A percentile compares a stretch with the other conserved stretches of the same genome.
Conservation (phyloP, 2,113 vertebrate species). For the Peromyscus maniculatus region DNA sequence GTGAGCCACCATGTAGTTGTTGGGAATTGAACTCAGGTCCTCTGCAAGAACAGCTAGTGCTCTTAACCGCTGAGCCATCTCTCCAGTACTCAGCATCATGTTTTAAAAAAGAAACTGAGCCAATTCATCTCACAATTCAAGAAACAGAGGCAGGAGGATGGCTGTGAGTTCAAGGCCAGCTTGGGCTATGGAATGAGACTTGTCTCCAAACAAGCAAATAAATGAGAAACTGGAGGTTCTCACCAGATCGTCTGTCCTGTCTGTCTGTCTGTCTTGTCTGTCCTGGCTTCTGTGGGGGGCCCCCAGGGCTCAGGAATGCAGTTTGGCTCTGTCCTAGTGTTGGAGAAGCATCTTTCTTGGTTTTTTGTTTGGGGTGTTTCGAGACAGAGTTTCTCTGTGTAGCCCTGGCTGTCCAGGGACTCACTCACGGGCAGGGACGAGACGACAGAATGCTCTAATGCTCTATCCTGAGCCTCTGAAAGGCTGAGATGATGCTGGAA, state of each 20-base stretch:
- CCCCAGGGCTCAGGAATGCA: not conserved
- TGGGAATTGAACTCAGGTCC: no score
- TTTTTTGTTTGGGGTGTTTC: not conserved
- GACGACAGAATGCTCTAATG: not conserved
- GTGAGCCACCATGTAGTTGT: no score
- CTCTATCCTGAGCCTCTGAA: not conserved
- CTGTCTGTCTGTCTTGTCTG: no score
- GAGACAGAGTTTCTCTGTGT: not conserved
- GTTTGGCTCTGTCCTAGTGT: accelerated
- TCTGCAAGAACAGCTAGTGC: no score
- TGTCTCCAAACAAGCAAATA: not conserved
- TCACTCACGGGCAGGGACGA: not conserved
- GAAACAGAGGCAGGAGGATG: not conserved
- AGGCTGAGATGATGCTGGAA: accelerated
- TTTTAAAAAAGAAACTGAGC: not conserved
- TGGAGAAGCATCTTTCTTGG: not conserved
- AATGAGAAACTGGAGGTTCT: not conserved
- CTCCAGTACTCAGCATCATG: no score
- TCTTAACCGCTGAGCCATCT: no score
- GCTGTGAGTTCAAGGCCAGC: not conserved
- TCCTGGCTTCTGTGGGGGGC: not conserved
- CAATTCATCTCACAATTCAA: not conserved
- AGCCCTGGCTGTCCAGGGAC: not conserved
- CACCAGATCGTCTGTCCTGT: not conserved
- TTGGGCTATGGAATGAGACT: not conserved